Base-by-base conservation (phyloP, 1,140 invertebrate genomes). In the Sarcophaga bullata region DNA sequence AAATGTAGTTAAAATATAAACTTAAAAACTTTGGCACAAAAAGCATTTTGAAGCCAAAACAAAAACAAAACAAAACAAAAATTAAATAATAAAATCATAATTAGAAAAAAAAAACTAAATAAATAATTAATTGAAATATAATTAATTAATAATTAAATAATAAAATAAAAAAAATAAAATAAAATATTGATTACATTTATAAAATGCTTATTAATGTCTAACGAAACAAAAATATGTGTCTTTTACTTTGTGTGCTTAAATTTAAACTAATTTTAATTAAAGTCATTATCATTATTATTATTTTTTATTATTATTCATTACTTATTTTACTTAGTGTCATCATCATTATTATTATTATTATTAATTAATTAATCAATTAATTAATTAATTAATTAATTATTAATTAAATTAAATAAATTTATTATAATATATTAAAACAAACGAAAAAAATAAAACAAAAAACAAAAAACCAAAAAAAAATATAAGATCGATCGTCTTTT, bases 1-100 rank as follows among this genome's bases (percentile, higher is more conserved):
- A 86, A 83, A 82, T 84, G 82, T 85, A 84, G 83, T 54, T 85
- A 81, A 85, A 80, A 84, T 76, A 81, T 9, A 85, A 68, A 47
- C 47, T 68, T 84, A 80, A 85, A 75, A 52, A 25, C 50, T 78
- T 50, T 78, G 75, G 75, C 75, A 78, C 75, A 78, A 78, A 78
- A 17, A 48, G 50, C 25, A 25, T 78, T 78, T 78, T 17, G 47
- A 78, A 50, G 48, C 75, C 48, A 50, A 47, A 50, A 19, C 5
- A 78, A 50, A 78, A 81, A 85, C 8, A 48, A 48, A 48, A 47
- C 48, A 78, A 78, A 78, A 17, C 3, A 49, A 25, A 17, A 49
- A 76, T 10, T 8, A 73, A 47, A 13, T 46, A n/a, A 9, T 72
- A 72, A 6, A 72, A 25, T 72, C 17, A 72, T 9, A 25, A 25